Evolutionary conservation across 2,113 vertebrate species (phyloP).

Genomic region (Fregetta grallaria): DNA sequence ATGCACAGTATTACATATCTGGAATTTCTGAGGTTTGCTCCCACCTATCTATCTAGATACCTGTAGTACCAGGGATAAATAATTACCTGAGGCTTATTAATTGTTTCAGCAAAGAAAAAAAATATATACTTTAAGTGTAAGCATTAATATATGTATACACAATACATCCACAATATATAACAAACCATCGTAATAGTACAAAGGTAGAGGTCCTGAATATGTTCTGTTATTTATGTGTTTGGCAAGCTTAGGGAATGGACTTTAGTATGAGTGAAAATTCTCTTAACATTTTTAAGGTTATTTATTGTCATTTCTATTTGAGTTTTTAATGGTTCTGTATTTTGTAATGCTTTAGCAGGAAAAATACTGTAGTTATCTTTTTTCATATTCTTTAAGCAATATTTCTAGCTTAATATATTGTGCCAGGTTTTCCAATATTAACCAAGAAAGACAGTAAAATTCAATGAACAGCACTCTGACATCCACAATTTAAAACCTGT

Average conservation of each 20-base stretch:
- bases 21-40: constrained; percentile 67
- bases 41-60: constrained; percentile 66
- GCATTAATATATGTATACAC: constrained; percentile 73
- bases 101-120: constrained; percentile 76
- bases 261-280: constrained; percentile 62
- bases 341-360: constrained; percentile 79
- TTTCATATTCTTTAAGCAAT: constrained; percentile 78
- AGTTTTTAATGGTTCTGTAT: constrained; percentile 77
- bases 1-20: constrained; percentile 52
- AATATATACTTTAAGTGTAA: constrained; percentile 69
- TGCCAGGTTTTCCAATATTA: constrained; percentile 71
- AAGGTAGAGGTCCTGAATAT: constrained; percentile 67
- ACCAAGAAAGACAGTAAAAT: constrained; percentile 73
- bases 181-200: constrained; percentile 64
- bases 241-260: constrained; percentile 67
- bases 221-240: constrained; percentile 64
- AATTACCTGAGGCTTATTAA: constrained; percentile 76
- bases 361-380: constrained; percentile 71
- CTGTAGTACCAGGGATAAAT: constrained; percentile 46
- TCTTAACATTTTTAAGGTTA: constrained; percentile 73
- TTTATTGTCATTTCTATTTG: constrained; percentile 71
- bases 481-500: constrained; percentile 67
- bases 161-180: constrained; percentile 61
- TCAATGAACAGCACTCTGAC: constrained; percentile 70
- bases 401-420: constrained; percentile 78